Evolutionary conservation across 2,113 vertebrate species (phyloP), one percentile per base, ranked within the genome.

Genomic region (Psophia crepitans): DNA sequence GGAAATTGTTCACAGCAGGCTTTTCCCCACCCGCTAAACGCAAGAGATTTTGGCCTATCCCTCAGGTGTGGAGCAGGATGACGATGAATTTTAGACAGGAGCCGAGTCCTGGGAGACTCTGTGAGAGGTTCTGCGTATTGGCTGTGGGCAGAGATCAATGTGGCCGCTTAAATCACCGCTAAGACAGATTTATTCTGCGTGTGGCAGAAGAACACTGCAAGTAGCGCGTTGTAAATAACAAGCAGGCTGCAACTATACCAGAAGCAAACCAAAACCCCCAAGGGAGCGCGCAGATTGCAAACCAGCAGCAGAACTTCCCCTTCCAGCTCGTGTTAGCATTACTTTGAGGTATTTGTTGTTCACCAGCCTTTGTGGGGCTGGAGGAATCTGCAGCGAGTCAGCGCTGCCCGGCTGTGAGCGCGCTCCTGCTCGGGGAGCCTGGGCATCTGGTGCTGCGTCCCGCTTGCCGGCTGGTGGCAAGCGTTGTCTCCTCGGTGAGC

Each of bases 111-210:
- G 44, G 69, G 85, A 93, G 96, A 28, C 60, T 48, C 20, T 49
- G 80, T 13, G 73, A 94, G 92, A 77, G 41, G 56, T 20, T 90
- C 96, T 86, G 89, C 89, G 17, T 73, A 92, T 74, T 77, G 83
- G 93, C 76, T 21, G 41, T 41, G 80, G 79, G 93, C 61, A 93
- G 66, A 80, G 78, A 95, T 95, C 73, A 82, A 33, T 69, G 87
- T 32, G 65, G 75, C 75, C 63, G 39, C 87, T 94, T 89, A 75
- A 90, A 91, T 91, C 79, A 76, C 87, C 28, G 68, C 68, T 37
- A 6, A 73, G 74, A 37, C 65, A 87, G 75, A 82, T 79, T 79
- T 89, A 81, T 90, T 87, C 65, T 35, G 39, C 5, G 4, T 14
- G 64, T 48, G 24, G 76, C 93, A 84, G 27, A 48, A 30, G 12